Percentiles rank a stretch among this genome's conserved stretches.
phyloP scores from a whole-genome alignment of 2,113 vertebrate genomes.

The Cacatua alba region DNA sequence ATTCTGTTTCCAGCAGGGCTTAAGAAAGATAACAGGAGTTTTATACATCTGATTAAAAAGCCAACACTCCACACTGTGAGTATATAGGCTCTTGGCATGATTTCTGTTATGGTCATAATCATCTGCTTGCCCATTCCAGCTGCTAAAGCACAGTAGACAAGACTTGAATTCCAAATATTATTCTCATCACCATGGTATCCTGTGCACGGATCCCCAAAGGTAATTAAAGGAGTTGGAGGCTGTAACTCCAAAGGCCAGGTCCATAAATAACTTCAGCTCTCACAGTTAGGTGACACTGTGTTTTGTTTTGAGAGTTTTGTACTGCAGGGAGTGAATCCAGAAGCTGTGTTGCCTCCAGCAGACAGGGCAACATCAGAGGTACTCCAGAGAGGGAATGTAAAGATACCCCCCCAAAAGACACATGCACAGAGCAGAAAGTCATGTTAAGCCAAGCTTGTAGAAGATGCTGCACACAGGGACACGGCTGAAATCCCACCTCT shows the following conservation, averaged over 20 bases:
- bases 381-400: neutral
- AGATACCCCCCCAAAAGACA: fast-evolving
- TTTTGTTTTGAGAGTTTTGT: conserved; percentile 34
- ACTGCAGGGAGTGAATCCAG: neutral
- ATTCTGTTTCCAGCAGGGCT: conserved; percentile 41
- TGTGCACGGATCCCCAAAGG: conserved; percentile 40
- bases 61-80: neutral
- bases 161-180: conserved; percentile 61
- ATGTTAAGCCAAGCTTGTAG: neutral
- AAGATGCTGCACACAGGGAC: neutral
- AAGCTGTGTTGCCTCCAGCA: neutral
- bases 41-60: conserved; percentile 41
- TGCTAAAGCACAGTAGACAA: conserved; percentile 42
- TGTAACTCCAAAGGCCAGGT: conserved; percentile 52
- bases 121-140: conserved; percentile 53
- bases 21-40: conserved; percentile 53
- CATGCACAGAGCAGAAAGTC: neutral
- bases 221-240: conserved; percentile 57
- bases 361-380: neutral
- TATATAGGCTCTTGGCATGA: neutral
- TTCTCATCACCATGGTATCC: conserved; percentile 48
- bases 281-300: neutral
- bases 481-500: neutral
- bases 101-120: conserved; percentile 53
- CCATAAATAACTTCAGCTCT: conserved; percentile 60